phyloP scores from a whole-genome alignment of 2,888 invertebrate species.

The Elmis aenea region DNA sequence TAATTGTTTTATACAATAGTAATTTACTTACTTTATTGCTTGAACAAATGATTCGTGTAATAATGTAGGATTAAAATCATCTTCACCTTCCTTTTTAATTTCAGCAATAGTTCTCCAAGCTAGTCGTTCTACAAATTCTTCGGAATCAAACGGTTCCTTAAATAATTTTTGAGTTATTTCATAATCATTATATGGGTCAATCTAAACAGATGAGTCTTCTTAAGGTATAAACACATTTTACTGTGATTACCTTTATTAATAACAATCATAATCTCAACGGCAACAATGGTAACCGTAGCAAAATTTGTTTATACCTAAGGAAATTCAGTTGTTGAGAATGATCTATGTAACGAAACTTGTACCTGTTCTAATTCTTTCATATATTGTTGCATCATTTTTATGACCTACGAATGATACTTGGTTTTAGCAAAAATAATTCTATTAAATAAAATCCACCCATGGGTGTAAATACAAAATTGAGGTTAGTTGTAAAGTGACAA shows the following conservation, averaged over 20 bases:
- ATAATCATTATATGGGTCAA: no score
- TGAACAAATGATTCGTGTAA: slow-evolving; percentile 90
- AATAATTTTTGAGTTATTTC: slow-evolving; percentile 27
- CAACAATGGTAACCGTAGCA: no score
- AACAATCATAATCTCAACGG: no score
- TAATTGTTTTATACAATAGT: slow-evolving; percentile 1
- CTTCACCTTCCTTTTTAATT: slow-evolving; percentile 60
- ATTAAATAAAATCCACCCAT: no score
- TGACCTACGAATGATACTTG: background rate
- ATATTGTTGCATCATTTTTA: slow-evolving; percentile 76
- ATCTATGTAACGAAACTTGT: no score
- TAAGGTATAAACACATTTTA: no score
- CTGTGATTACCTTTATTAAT: no score
- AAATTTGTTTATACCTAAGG: no score
- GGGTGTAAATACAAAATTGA: no score
- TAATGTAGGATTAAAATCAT: slow-evolving; percentile 77
- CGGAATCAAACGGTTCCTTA: slow-evolving; percentile 94
- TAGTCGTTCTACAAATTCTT: slow-evolving; percentile 94
- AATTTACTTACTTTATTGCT: slow-evolving; percentile 68
- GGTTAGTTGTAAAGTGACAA: no score
- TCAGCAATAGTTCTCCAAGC: slow-evolving; percentile 88
- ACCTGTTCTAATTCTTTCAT: slow-evolving; percentile 84
- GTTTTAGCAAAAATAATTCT: background rate
- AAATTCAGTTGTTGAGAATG: no score
- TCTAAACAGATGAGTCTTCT: no score